phyloP scores from a whole-genome alignment of 1,140 invertebrate genomes.

The Stenopsyche tienmushanensis region DNA sequence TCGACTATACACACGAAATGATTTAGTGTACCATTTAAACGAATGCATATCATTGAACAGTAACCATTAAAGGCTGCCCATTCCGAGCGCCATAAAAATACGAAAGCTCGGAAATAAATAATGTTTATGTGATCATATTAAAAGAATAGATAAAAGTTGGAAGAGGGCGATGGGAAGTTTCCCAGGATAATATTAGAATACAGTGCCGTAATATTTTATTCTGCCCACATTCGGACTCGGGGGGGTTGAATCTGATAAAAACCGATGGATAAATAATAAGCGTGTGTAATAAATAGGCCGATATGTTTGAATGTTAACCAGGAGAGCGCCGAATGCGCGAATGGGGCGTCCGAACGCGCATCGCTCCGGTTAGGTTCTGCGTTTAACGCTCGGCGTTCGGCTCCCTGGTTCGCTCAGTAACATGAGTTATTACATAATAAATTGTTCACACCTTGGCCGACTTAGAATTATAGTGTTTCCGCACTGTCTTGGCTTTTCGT shows the following conservation, averaged over 20 bases:
- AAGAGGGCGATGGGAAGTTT: too few species aligned
- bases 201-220: too few species aligned
- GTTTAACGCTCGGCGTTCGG: background rate
- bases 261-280: background rate
- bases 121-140: too few species aligned
- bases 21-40: background rate
- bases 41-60: too few species aligned
- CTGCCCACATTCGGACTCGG: too few species aligned
- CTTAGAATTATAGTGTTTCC: slow-evolving; percentile 3
- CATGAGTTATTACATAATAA: background rate
- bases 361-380: background rate
- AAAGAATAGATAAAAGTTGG: too few species aligned
- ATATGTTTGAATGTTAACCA: background rate
- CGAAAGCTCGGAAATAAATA: too few species aligned
- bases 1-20: background rate
- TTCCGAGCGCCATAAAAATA: too few species aligned
- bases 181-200: too few species aligned
- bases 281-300: background rate
- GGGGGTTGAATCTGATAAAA: background rate
- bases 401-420: background rate
- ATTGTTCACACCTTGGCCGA: slow-evolving; percentile 13
- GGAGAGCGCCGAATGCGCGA: background rate
- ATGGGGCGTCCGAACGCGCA: background rate
- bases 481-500: background rate
- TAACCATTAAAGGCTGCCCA: too few species aligned